phyloP scores from a whole-genome alignment of 2,113 vertebrate species.

The Dissostichus mawsoni region DNA sequence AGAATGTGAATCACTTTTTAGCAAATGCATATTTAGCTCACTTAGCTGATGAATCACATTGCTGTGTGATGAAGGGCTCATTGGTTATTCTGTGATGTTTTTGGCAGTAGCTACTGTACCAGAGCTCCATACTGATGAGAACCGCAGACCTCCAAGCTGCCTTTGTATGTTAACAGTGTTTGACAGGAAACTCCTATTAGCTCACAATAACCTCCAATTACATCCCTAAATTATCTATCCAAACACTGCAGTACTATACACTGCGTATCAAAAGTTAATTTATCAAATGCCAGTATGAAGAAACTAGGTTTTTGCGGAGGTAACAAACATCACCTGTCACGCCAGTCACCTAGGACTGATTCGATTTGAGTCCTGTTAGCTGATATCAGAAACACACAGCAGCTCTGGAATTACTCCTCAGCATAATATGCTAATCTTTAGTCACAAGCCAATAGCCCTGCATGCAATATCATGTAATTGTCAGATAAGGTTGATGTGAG shows the following conservation, averaged over 20 bases:
- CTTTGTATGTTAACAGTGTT: conserved; percentile 3
- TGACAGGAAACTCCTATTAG: conserved; percentile 24
- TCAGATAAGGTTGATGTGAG: conserved; percentile 15
- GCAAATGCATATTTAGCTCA: conserved; percentile 9
- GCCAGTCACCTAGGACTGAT: background rate
- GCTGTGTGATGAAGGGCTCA: conserved; percentile 7
- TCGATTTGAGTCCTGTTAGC: conserved; percentile 2
- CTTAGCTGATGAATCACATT: conserved; percentile 14
- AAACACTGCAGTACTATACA: background rate
- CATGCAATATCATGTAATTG: conserved; percentile 4
- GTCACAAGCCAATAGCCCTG: background rate
- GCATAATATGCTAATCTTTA: conserved; percentile 14
- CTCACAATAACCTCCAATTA: background rate
- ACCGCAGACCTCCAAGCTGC: conserved; percentile 4
- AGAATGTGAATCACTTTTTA: conserved; percentile 4
- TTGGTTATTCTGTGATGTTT: conserved; percentile 23
- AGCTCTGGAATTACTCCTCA: conserved; percentile 33
- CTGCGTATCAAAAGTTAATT: conserved; percentile 6
- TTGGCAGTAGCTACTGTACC: conserved; percentile 4
- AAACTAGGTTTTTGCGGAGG: background rate
- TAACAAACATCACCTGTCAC: background rate
- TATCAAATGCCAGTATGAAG: background rate
- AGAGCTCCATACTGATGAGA: conserved; percentile 34
- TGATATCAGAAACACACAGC: conserved; percentile 9
- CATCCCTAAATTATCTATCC: conserved; percentile 6